phyloP scores from a whole-genome alignment of 2,113 vertebrate species.

The Donacobius atricapilla region DNA sequence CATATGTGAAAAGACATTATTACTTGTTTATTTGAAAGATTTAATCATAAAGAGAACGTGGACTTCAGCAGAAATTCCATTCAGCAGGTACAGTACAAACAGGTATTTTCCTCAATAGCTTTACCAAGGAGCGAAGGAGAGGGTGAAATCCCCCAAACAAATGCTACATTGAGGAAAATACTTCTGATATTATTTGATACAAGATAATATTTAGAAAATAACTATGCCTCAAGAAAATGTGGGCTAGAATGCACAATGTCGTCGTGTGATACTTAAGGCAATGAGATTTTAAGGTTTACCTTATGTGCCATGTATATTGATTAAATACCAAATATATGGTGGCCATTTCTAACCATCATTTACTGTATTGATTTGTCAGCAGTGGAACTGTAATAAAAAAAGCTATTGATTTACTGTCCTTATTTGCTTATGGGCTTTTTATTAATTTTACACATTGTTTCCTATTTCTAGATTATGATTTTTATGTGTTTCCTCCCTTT shows the following conservation, averaged over 20 bases:
- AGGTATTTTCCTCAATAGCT: background rate
- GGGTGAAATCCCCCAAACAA: background rate
- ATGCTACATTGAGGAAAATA: background rate
- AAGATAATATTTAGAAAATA: constrained; percentile 35
- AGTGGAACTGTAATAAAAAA: constrained; percentile 79
- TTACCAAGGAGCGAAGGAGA: background rate
- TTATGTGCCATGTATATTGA: constrained; percentile 75
- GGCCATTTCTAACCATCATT: constrained; percentile 79
- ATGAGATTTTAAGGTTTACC: constrained; percentile 68
- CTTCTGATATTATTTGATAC: constrained; percentile 42
- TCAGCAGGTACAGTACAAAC: background rate
- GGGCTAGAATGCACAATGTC: background rate
- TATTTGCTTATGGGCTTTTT: constrained; percentile 83
- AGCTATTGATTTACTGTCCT: constrained; percentile 81
- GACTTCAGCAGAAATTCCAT: background rate
- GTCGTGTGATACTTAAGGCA: constrained; percentile 67
- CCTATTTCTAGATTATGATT: constrained; percentile 52
- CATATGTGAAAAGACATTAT: background rate
- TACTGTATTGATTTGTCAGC: constrained; percentile 80
- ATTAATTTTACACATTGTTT: constrained; percentile 79
- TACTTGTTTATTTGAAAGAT: background rate
- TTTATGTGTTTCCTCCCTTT: constrained; percentile 62
- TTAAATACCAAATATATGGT: constrained; percentile 76
- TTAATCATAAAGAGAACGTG: background rate
- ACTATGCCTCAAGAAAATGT: constrained; percentile 43